Conservation (phyloP, 1,140 invertebrate genomes). For the Anadara kagoshimensis region DNA sequence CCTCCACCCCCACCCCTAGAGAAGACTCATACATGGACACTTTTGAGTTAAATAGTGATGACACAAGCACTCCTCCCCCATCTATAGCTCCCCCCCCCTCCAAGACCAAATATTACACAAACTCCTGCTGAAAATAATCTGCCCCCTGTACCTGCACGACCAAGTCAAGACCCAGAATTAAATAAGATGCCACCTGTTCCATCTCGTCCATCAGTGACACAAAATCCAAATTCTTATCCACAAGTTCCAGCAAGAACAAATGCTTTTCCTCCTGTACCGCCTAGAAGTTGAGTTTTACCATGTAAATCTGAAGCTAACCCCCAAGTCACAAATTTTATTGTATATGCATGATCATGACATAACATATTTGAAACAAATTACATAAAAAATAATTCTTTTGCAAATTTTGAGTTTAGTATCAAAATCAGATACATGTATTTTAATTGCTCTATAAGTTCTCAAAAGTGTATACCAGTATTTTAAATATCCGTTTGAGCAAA, state of each 20-base stretch:
- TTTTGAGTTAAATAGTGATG: conserved; percentile 17
- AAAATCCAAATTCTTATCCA: conserved; percentile 24
- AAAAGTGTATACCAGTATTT: too few species aligned
- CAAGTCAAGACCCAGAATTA: neutral
- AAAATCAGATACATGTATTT: too few species aligned
- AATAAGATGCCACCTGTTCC: conserved; percentile 24
- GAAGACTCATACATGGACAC: conserved; percentile 6
- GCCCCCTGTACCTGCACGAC: conserved; percentile 30
- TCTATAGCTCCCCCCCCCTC: conserved; percentile 27
- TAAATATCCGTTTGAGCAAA: too few species aligned
- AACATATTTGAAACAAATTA: too few species aligned
- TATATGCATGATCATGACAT: too few species aligned
- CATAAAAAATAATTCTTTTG: too few species aligned
- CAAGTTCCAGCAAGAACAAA: conserved; percentile 52
- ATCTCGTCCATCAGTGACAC: conserved; percentile 11
- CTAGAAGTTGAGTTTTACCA: conserved; percentile 17
- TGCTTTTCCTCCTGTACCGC: conserved; percentile 33
- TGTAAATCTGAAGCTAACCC: too few species aligned
- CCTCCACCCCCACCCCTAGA: conserved; percentile 41
- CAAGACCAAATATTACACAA: conserved; percentile 4
- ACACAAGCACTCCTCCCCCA: conserved; percentile 32
- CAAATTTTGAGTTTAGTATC: too few species aligned
- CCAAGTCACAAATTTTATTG: too few species aligned
- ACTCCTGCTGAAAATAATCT: conserved; percentile 26
- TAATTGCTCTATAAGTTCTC: too few species aligned